phyloP scores from a whole-genome alignment of 2,888 invertebrate genomes.

The Phragmatobia fuliginosa region DNA sequence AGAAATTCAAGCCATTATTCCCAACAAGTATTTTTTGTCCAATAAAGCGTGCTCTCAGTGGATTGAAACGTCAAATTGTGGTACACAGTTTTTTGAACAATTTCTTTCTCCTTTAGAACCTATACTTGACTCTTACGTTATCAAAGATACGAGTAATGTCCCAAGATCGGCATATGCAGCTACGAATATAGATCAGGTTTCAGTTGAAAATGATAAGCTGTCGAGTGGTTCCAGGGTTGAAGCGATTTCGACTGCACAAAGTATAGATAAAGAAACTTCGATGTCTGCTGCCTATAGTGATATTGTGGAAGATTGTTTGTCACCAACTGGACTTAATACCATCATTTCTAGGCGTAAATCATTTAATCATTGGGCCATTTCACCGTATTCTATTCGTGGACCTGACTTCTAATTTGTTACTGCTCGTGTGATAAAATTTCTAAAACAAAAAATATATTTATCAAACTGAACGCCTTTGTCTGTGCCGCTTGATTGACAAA shows the following conservation, averaged over 20 bases:
- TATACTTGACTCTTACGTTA: background rate
- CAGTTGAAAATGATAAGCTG: background rate
- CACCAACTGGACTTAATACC: background rate
- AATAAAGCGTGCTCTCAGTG: conserved; percentile 66
- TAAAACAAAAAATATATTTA: background rate
- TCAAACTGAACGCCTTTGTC: background rate
- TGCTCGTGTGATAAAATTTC: background rate
- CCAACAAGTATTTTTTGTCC: conserved; percentile 31
- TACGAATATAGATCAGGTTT: background rate
- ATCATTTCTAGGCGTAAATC: conserved; percentile 66
- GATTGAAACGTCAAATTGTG: conserved; percentile 52
- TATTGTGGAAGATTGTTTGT: background rate
- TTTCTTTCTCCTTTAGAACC: background rate
- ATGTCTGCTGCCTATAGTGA: conserved; percentile 2
- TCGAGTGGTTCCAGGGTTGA: background rate
- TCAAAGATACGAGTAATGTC: conserved; percentile 1
- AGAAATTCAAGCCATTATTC: conserved; percentile 56
- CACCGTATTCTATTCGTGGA: conserved; percentile 61
- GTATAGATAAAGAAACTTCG: conserved; percentile 1
- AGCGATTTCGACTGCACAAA: background rate
- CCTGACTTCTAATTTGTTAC: conserved; percentile 72
- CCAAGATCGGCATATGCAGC: background rate
- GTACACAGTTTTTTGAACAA: conserved; percentile 52
- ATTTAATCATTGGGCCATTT: conserved; percentile 69
- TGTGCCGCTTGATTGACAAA: background rate